Percentiles rank a stretch among this genome's conserved stretches.
Evolutionary conservation across 2,888 invertebrate genomes (phyloP).

Genomic region (Mesorhabditis belari): DNA sequence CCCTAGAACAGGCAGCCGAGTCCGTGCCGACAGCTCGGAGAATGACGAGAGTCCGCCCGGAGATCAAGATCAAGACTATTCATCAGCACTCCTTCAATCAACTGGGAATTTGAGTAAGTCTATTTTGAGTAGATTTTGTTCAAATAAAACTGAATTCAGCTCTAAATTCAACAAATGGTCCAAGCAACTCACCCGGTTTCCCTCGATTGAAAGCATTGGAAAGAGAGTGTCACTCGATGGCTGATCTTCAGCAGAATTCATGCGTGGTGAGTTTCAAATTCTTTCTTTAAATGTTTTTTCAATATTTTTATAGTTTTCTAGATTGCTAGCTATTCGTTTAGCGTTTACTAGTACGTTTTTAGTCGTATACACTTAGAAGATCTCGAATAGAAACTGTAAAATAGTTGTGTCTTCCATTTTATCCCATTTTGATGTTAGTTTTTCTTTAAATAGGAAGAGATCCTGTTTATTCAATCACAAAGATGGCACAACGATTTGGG

Average conservation of each 20-base stretch:
- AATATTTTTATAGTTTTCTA: too few species aligned
- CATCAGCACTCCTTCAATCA: not conserved
- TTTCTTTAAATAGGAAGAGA: too few species aligned
- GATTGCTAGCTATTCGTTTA: too few species aligned
- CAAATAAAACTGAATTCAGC: too few species aligned
- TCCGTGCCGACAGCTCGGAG: conserved; percentile 29
- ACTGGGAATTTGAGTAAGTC: not conserved
- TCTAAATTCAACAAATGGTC: not conserved
- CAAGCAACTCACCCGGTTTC: not conserved
- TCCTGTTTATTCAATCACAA: too few species aligned
- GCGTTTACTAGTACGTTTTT: too few species aligned
- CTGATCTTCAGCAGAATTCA: conserved; percentile 28
- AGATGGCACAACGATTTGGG: too few species aligned
- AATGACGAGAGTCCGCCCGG: conserved; percentile 22
- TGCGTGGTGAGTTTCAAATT: not conserved
- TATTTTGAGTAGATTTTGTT: not conserved
- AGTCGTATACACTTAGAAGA: too few species aligned
- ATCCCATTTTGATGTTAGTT: too few species aligned
- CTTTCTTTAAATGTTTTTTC: too few species aligned
- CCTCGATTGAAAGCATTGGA: conserved; percentile 25
- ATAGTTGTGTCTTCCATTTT: too few species aligned
- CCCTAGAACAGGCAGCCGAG: conserved; percentile 5
- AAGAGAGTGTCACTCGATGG: conserved; percentile 43
- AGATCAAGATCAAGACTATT: not conserved
- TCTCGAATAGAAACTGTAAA: too few species aligned